phyloP scores from a whole-genome alignment of 2,888 invertebrate genomes.

The Alentia gelatinosa region DNA sequence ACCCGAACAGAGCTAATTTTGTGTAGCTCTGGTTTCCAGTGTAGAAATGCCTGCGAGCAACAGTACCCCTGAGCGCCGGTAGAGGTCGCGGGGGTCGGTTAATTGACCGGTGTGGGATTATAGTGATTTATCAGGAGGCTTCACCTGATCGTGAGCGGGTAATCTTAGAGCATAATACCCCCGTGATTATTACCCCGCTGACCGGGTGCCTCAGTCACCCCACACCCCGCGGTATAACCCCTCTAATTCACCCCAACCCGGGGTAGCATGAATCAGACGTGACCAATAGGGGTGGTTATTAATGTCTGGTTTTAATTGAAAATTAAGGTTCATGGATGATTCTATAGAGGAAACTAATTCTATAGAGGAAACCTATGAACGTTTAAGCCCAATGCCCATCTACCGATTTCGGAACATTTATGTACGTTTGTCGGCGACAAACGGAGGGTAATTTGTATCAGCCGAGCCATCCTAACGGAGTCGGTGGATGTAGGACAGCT shows the following conservation, averaged over 20 bases:
- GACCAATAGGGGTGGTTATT: not conserved
- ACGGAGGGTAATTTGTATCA: too few species aligned
- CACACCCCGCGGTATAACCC: not conserved
- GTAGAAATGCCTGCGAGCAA: constrained; percentile 22
- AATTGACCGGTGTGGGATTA: not conserved
- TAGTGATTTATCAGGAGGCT: constrained; percentile 26
- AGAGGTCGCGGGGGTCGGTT: not conserved
- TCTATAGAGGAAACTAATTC: too few species aligned
- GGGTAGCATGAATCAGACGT: not conserved
- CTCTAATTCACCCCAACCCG: not conserved
- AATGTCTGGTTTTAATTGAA: too few species aligned
- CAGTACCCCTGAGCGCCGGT: not conserved
- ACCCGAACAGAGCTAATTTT: too few species aligned
- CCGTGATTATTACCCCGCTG: not conserved
- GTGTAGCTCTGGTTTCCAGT: too few species aligned
- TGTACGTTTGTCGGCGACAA: too few species aligned
- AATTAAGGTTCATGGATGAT: too few species aligned
- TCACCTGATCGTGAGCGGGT: not conserved
- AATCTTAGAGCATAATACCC: constrained; percentile 18
- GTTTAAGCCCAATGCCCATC: too few species aligned
- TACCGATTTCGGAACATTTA: too few species aligned
- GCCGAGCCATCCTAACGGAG: too few species aligned
- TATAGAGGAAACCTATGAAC: too few species aligned
- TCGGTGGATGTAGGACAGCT: too few species aligned
- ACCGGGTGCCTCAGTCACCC: not conserved